A percentile compares a stretch with the other conserved stretches of the same genome.
Evolutionary conservation across 2,797 vertebrate genomes (phyloP).

Genomic region (Lagocephalus sceleratus): DNA sequence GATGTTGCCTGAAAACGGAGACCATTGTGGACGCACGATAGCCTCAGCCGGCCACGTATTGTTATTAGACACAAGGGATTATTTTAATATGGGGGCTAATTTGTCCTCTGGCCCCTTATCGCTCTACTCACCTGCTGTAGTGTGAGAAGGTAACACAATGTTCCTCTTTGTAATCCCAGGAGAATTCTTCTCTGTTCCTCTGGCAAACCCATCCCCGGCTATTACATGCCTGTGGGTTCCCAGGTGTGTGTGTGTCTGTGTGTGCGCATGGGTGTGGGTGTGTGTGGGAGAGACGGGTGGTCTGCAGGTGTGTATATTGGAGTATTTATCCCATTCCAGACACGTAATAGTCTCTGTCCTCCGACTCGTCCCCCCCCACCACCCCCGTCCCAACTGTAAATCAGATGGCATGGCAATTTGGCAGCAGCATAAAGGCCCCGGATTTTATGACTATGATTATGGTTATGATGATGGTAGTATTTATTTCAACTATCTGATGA

Average conservation of each 20-base stretch:
- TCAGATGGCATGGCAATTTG: conserved; percentile 75
- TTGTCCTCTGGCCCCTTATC: conserved; percentile 54
- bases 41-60: conserved; percentile 42
- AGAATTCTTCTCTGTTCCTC: conserved; percentile 61
- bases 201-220: conserved; percentile 36
- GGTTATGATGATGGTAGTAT: conserved; percentile 80
- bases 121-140: conserved; percentile 64
- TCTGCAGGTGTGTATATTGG: conserved; percentile 65
- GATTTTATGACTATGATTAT: conserved; percentile 78
- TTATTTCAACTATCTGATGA: conserved; percentile 80
- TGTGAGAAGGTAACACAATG: conserved; percentile 63
- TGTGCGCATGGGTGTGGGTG: conserved; percentile 11
- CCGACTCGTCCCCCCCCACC: conserved; percentile 29
- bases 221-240: conserved; percentile 49
- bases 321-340: conserved; percentile 54
- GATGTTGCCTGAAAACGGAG: conserved; percentile 30
- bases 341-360: conserved; percentile 43
- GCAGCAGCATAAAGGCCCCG: conserved; percentile 68
- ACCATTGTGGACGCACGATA: conserved; percentile 36
- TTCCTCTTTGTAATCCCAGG: conserved; percentile 66
- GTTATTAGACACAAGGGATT: conserved; percentile 64
- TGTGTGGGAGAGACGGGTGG: conserved; percentile 31
- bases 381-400: conserved; percentile 66
- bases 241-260: conserved; percentile 61
- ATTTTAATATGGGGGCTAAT: conserved; percentile 65